Base-by-base conservation (phyloP, 2,797 vertebrate species). In the Gadopsis marmoratus region DNA sequence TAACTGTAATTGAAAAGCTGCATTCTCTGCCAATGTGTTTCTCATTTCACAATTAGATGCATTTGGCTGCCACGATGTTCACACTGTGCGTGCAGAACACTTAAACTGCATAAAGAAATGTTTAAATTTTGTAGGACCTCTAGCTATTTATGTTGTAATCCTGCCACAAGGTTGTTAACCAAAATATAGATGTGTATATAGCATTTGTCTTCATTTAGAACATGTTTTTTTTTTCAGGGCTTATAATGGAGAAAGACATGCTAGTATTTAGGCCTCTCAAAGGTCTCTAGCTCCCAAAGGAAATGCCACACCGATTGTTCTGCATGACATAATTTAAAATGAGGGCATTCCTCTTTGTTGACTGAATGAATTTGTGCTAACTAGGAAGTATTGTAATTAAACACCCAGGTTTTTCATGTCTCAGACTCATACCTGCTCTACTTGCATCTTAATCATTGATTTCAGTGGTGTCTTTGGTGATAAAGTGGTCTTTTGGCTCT, bases 11-110 rank as follows among this genome's bases (percentile, higher is more conserved):
- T 50, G 11, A 79, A 79, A 71, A 11, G 14, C 54, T 84, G n/a
- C 61, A 16, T 78, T 76, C 78, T 81, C 59, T 51, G 16, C 17
- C 5, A 19, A 69, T 80, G 81, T 87, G 89, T 60, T 87, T 84
- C 76, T 86, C 54, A 85, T 90, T 90, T 70, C 29, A 26, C 33
- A 58, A 16, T 59, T 64, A 26, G 10, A 77, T 26, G 21, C 56
- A 45, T 43, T 84, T 76, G 61, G 70, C 79, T 47, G 63, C 9
- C 7, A 60, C 37, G 31, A 60, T 58, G 79, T 78, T 78, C 12
- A 3, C 71, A 23, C 37, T 23, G 13, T 48, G 23, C 17, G 35
- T 54, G 45, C 23, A 14, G 26, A 56, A 56, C 69, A 55, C n/a
- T 35, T 33, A 0, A 10, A 23, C 54, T 53, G 13, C 60, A 45